These are phyloP conservation scores for Zalophus californianus DNA, from an alignment of 2,797 vertebrate genomes.

Conservation along the genomic window DNA sequence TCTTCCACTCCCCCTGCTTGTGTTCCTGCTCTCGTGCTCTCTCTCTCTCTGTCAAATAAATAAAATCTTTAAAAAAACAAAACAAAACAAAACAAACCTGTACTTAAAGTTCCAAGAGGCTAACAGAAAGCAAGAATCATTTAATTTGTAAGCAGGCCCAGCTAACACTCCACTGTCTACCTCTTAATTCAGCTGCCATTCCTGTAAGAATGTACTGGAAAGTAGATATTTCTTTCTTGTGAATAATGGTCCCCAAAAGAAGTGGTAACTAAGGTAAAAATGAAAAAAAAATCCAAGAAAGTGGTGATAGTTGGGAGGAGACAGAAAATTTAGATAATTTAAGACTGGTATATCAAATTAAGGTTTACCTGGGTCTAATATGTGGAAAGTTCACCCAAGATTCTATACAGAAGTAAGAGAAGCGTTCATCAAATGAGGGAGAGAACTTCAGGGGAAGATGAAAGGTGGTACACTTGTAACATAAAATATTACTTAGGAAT, in stretches of 20 bases:
- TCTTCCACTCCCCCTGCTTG: no score
- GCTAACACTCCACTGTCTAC: neutral
- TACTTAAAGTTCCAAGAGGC: neutral
- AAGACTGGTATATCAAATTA: neutral
- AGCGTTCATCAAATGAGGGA: neutral
- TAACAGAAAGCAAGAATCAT: neutral
- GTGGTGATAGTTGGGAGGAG: neutral
- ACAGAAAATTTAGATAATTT: conserved; percentile 32
- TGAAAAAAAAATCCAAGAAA: neutral
- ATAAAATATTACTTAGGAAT: neutral
- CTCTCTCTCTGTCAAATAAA: no score
- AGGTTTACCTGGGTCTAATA: neutral
- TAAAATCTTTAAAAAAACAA: no score
- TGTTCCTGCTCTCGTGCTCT: no score
- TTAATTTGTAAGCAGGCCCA: neutral
- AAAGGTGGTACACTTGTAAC: neutral
- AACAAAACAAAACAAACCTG: neutral
- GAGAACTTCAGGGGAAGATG: neutral
- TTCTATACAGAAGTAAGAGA: neutral
- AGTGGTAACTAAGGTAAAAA: neutral
- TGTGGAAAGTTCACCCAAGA: neutral
- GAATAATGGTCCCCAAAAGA: neutral
- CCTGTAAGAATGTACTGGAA: neutral
- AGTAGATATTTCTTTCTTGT: neutral
- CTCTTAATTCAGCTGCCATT: conserved; percentile 4